These are phyloP conservation scores for Oophaga pumilio DNA, from an alignment of 2,113 vertebrate genomes.

Conservation along the genomic window DNA sequence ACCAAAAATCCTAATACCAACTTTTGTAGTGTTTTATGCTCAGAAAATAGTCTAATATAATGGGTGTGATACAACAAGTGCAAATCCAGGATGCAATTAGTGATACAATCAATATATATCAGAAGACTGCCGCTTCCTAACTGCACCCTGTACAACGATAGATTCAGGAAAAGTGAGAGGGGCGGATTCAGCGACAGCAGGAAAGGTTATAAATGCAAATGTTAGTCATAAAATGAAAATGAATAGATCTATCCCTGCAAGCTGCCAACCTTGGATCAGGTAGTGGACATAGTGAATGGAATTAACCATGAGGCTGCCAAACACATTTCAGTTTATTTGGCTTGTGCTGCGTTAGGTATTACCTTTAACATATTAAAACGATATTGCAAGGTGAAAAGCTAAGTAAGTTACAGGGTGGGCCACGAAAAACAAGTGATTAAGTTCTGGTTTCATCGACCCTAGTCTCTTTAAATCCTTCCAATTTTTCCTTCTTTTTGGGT, in stretches of 20 bases:
- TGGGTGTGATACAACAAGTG: constrained; percentile 74
- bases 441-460: too few relatives aligned
- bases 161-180: constrained; percentile 71
- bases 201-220: constrained; percentile 71
- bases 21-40: constrained; percentile 63
- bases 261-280: constrained; percentile 61
- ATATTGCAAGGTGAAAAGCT: too few relatives aligned
- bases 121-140: constrained; percentile 71
- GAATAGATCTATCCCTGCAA: constrained; percentile 64
- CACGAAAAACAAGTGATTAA: too few relatives aligned
- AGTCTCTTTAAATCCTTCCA: too few relatives aligned
- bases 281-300: background rate
- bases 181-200: constrained; percentile 67
- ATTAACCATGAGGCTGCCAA: background rate
- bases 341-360: too few relatives aligned
- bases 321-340: background rate
- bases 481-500: too few relatives aligned
- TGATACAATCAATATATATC: constrained; percentile 83
- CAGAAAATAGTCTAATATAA: constrained; percentile 64
- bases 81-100: constrained; percentile 77
- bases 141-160: constrained; percentile 67
- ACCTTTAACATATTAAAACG: background rate
- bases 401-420: too few relatives aligned
- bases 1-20: background rate
- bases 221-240: constrained; percentile 69